Evolutionary conservation across 2,797 vertebrate genomes (phyloP).

Genomic region (Tapera naevia): DNA sequence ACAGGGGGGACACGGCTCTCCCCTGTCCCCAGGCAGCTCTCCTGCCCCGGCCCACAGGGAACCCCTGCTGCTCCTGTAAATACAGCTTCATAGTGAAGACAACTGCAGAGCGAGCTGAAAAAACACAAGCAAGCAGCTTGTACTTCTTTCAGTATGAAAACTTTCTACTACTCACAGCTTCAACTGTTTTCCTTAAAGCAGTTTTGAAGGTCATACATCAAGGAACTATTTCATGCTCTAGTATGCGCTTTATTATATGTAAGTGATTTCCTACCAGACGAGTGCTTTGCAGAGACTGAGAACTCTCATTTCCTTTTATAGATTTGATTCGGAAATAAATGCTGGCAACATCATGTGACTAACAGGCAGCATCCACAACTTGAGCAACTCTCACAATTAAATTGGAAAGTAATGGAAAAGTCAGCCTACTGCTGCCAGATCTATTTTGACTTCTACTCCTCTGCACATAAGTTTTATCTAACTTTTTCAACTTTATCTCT

Average conservation of each 20-base stretch:
- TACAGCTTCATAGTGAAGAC: not conserved
- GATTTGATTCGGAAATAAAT: conserved; percentile 62
- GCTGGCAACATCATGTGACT: conserved; percentile 25
- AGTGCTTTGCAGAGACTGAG: conserved; percentile 44
- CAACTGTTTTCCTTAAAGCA: not conserved
- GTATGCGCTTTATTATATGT: conserved; percentile 3
- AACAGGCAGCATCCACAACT: conserved; percentile 9
- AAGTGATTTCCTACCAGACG: conserved; percentile 54
- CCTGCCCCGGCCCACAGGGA: not conserved
- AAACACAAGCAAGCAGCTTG: not conserved
- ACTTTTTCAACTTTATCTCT: not conserved
- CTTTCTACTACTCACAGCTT: not conserved
- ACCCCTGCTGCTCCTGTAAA: not conserved
- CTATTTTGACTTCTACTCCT: not conserved
- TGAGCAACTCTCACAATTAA: not conserved
- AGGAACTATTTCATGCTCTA: conserved; percentile 23
- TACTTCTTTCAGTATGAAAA: not conserved
- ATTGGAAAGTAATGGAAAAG: conserved; percentile 16
- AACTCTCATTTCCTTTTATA: conserved; percentile 60
- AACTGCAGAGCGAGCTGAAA: rapidly evolving
- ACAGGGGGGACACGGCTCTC: not conserved
- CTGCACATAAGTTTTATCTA: not conserved
- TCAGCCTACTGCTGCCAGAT: not conserved
- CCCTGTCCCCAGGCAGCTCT: not conserved
- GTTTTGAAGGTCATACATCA: conserved; percentile 50